Evolutionary conservation across 2,113 vertebrate genomes (phyloP).

Genomic region (Tympanuchus pallidicinctus): DNA sequence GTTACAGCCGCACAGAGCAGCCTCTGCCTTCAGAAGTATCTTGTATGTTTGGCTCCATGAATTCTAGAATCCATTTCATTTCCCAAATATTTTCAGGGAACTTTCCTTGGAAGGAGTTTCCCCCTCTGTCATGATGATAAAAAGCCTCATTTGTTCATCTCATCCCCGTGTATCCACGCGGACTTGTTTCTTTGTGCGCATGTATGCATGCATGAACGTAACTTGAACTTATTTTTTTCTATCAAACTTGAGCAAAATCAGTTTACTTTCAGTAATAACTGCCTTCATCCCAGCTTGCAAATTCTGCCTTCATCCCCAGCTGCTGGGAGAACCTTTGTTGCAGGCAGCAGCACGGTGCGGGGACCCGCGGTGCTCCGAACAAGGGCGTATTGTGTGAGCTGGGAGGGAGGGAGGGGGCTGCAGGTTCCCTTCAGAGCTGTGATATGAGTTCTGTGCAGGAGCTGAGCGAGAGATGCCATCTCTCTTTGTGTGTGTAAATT

Average conservation of each 20-base stretch:
- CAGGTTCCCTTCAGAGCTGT: background rate
- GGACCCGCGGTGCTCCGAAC: constrained; percentile 46
- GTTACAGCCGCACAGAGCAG: background rate
- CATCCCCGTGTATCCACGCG: fast-evolving
- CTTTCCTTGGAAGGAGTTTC: background rate
- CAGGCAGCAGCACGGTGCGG: background rate
- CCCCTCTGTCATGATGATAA: background rate
- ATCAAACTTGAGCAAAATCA: background rate
- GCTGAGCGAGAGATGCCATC: background rate
- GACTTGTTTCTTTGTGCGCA: fast-evolving
- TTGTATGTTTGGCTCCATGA: background rate
- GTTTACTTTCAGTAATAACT: background rate
- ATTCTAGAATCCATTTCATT: background rate
- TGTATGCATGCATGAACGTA: fast-evolving
- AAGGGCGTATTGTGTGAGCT: constrained; percentile 30
- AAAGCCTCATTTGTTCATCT: background rate
- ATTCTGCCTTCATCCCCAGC: background rate
- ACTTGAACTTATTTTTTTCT: background rate
- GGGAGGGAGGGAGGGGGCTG: background rate
- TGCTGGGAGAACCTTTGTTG: constrained; percentile 39
- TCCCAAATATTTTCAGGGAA: background rate
- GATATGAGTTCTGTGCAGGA: background rate
- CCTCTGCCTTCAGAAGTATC: background rate
- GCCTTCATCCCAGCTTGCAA: background rate
- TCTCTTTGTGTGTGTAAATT: background rate